phyloP scores from a whole-genome alignment of 1,140 invertebrate genomes.

The Arctopsyche grandis region DNA sequence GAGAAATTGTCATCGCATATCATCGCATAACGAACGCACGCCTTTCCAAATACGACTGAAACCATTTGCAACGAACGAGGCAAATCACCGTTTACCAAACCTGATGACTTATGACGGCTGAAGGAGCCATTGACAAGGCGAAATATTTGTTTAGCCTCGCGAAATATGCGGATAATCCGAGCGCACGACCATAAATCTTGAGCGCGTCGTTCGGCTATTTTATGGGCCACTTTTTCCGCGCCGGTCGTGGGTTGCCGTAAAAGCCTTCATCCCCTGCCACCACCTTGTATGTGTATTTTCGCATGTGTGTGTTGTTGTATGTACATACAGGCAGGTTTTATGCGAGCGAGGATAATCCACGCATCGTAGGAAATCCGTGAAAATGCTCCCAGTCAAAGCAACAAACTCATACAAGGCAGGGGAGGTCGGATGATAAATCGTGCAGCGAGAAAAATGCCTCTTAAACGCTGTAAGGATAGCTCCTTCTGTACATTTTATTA shows the following conservation, averaged over 20 bases:
- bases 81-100: too few relatives aligned
- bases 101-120: conserved; percentile 4
- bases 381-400: conserved; percentile 13
- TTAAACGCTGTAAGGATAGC: neutral
- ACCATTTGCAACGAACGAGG: too few relatives aligned
- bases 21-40: too few relatives aligned
- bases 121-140: conserved; percentile 2
- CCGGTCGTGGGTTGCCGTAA: neutral
- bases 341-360: conserved; percentile 12
- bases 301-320: neutral
- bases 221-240: conserved; percentile 3
- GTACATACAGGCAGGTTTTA: neutral
- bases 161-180: conserved; percentile 26
- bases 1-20: too few relatives aligned
- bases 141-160: conserved; percentile 28
- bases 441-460: neutral
- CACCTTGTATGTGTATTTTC: neutral
- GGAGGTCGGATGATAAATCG: conserved; percentile 9
- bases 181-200: conserved; percentile 14
- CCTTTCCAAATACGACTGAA: too few relatives aligned
- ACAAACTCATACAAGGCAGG: conserved; percentile 1
- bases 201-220: conserved; percentile 14
- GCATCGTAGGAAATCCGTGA: conserved; percentile 8
- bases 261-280: neutral
- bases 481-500: neutral